These are phyloP conservation scores for Chymomyza amoena DNA, from an alignment of 2,888 invertebrate species.

Conservation along the genomic window DNA sequence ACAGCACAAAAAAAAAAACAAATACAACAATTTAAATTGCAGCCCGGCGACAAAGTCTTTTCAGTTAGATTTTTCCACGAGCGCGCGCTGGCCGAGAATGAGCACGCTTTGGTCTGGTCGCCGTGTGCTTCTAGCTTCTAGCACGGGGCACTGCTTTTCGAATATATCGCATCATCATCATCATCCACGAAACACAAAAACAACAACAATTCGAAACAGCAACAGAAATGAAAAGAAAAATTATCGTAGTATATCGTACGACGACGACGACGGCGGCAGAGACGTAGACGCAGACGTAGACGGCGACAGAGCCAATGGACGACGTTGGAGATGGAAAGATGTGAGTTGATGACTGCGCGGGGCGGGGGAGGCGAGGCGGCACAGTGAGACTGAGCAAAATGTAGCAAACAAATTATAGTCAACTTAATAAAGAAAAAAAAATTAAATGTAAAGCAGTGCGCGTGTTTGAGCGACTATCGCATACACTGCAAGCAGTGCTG, in stretches of 20 bases:
- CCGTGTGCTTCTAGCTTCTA: slow-evolving; percentile 15
- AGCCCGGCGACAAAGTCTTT: neutral
- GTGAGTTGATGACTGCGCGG: neutral
- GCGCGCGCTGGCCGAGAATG: slow-evolving; percentile 61
- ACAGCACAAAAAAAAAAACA: neutral
- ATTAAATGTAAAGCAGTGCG: neutral
- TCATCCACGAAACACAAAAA: slow-evolving; percentile 12
- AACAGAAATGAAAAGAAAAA: slow-evolving; percentile 41
- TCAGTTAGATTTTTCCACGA: slow-evolving; percentile 61
- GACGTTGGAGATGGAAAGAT: neutral
- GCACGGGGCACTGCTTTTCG: slow-evolving; percentile 5
- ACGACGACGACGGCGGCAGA: slow-evolving; percentile 8
- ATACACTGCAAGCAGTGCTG: too few relatives aligned
- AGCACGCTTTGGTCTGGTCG: slow-evolving; percentile 65
- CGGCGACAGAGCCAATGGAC: neutral
- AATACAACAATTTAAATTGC: neutral
- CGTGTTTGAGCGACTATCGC: too few relatives aligned
- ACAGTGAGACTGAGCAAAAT: slow-evolving; percentile 47
- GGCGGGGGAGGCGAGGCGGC: neutral
- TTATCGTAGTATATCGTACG: neutral
- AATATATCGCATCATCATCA: slow-evolving; percentile 52
- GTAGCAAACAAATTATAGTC: slow-evolving; percentile 69
- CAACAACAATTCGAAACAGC: slow-evolving; percentile 29
- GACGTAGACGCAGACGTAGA: neutral
- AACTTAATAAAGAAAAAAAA: slow-evolving; percentile 39